Evolutionary conservation across 2,113 vertebrate species (phyloP), one percentile per base, ranked within the genome.

Genomic region (Channa argus): DNA sequence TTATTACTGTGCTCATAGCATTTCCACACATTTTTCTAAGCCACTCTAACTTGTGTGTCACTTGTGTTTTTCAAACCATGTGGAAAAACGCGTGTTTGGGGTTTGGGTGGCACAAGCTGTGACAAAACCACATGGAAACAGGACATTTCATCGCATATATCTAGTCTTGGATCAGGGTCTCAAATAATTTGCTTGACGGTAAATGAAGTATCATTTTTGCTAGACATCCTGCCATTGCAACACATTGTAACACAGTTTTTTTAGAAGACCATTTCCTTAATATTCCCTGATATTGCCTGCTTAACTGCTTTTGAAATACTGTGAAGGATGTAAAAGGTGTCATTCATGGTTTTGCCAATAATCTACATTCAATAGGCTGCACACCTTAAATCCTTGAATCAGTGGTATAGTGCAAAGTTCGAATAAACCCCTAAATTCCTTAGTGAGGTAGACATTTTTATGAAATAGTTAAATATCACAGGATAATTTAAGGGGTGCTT

Each of bases 61-160:
- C 81, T 86, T 85, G 49, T 82, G 64, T 66, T 86, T 86, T 70
- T 89, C 80, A 90, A 83, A 72, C 71, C 62, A 77, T 86, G 83
- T 86, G 86, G 86, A 92, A 85, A 89, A 88, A 84, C n/a, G 63
- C 71, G 53, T 88, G 74, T 89, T 87, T 89, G 79, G 66, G 85
- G 77, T 88, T 90, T 88, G 86, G 90, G 82, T 89, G 88, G 82
- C 85, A 92, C 82, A 83, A 72, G 76, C 86, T 76, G 82, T 41
- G 71, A 84, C 88, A 86, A 91, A 92, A 87, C 82, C 82, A 77
- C 86, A 88, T 74, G 78, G 81, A 90, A 92, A 88, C 67, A 84
- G 82, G 68, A 83, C 72, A 85, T 88, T 90, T 90, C 86, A 86
- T 63, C 61, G 53, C 84, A 80, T 50, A 80, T 91, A 79, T 88